Evolutionary conservation across 2,797 vertebrate species (phyloP).

Genomic region (Phoeniculus purpureus): DNA sequence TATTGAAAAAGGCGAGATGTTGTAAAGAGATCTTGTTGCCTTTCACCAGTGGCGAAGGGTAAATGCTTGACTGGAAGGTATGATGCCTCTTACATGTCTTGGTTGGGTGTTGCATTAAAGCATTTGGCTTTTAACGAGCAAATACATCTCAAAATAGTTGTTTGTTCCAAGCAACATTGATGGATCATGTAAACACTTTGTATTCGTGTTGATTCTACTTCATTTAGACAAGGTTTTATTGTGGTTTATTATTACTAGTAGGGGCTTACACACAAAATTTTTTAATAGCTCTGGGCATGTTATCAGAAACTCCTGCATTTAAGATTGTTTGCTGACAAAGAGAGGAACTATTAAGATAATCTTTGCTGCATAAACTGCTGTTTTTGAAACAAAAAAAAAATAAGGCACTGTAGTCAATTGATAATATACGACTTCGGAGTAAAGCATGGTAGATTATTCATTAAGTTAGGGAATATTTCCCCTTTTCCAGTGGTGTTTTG

Average conservation of each 20-base stretch:
- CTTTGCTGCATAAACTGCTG: neutral
- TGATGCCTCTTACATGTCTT: neutral
- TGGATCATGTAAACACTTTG: rapidly evolving
- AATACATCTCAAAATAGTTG: neutral
- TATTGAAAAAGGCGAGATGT: constrained; percentile 88
- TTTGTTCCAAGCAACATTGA: neutral
- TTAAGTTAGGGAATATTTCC: neutral
- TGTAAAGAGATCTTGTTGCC: constrained; percentile 89
- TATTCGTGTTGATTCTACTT: neutral
- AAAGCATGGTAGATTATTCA: neutral
- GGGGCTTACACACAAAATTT: neutral
- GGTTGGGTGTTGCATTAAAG: neutral
- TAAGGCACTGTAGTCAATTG: neutral
- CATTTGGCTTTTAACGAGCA: constrained; percentile 1
- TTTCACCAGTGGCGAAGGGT: constrained; percentile 88
- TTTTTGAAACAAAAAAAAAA: neutral
- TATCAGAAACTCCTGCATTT: neutral
- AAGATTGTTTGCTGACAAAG: neutral
- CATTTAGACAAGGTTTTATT: neutral
- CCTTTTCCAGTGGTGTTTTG: neutral
- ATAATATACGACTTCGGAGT: neutral
- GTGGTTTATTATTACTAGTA: neutral
- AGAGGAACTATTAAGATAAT: neutral
- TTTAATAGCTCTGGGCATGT: neutral
- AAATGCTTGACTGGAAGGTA: constrained; percentile 81